Conservation (phyloP, 2,888 invertebrate genomes). For the Bedellia somnulentella region DNA sequence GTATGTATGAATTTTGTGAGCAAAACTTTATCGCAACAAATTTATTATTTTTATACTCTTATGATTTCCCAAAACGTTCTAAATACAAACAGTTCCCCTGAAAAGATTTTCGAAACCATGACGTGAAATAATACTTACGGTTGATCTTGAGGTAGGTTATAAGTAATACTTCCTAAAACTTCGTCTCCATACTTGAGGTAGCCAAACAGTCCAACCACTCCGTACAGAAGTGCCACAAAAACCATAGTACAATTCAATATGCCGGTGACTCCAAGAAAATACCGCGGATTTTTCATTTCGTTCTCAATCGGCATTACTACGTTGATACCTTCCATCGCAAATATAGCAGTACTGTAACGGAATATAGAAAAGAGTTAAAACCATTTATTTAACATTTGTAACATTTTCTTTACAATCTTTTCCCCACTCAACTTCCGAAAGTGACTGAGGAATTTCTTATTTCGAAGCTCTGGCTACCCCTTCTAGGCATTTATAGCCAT, state of each 20-base stretch:
- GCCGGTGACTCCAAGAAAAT: constrained; percentile 79
- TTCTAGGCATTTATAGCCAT: too few relatives aligned
- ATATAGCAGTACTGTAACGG: constrained; percentile 80
- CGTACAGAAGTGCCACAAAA: constrained; percentile 75
- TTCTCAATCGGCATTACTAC: constrained; percentile 93
- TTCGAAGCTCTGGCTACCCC: too few relatives aligned
- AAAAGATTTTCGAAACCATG: too few relatives aligned
- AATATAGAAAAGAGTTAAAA: not conserved
- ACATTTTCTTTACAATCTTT: too few relatives aligned
- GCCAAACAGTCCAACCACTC: constrained; percentile 83
- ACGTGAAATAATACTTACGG: constrained; percentile 67
- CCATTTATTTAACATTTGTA: too few relatives aligned
- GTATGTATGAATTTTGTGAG: too few relatives aligned
- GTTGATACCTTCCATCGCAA: constrained; percentile 96
- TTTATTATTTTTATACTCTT: too few relatives aligned
- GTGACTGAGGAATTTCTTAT: too few relatives aligned
- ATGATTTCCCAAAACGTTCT: too few relatives aligned
- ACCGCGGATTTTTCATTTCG: constrained; percentile 79
- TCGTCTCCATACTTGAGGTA: constrained; percentile 79
- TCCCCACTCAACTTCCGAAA: too few relatives aligned
- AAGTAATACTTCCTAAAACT: constrained; percentile 74
- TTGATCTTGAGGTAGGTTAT: constrained; percentile 72
- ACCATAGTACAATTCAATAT: constrained; percentile 86
- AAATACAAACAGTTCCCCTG: too few relatives aligned
- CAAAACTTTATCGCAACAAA: too few relatives aligned